Evolutionary conservation across 92 coral and sea anemone genomes (phyloP).

Genomic region (Hydrozoanthus gracilis): DNA sequence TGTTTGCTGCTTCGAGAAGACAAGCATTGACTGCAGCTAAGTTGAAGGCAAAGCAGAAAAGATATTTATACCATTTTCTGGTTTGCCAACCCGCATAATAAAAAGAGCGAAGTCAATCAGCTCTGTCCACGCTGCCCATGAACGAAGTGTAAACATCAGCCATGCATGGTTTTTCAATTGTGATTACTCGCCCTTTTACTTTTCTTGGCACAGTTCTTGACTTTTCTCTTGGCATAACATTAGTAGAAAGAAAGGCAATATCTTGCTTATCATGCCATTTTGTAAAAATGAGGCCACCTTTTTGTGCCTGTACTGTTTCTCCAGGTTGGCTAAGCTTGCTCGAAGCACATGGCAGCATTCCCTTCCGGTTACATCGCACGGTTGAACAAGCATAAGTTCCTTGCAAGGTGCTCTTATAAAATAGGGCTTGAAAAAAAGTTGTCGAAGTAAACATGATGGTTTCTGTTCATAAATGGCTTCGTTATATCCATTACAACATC

Average conservation of each 20-base stretch:
- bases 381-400: slow-evolving; percentile 11
- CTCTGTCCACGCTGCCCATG: slow-evolving; percentile 23
- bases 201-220: background rate
- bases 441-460: background rate
- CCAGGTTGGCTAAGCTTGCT: slow-evolving; percentile 6
- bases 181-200: background rate
- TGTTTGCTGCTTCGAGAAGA: slow-evolving; percentile 7
- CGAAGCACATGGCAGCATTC: no score
- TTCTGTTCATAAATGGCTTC: background rate
- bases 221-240: background rate
- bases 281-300: background rate
- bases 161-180: background rate
- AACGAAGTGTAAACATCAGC: slow-evolving; percentile 6
- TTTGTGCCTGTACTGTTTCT: slow-evolving; percentile 1
- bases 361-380: background rate
- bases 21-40: slow-evolving; percentile 4
- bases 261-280: background rate
- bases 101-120: background rate
- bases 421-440: background rate
- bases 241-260: background rate
- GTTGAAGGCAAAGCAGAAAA: slow-evolving; percentile 13
- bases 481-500: no score
- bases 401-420: background rate
- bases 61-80: background rate
- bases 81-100: no score